These are phyloP conservation scores for Cyprinella venusta DNA, from an alignment of 2,797 vertebrate genomes.

Conservation along the genomic window DNA sequence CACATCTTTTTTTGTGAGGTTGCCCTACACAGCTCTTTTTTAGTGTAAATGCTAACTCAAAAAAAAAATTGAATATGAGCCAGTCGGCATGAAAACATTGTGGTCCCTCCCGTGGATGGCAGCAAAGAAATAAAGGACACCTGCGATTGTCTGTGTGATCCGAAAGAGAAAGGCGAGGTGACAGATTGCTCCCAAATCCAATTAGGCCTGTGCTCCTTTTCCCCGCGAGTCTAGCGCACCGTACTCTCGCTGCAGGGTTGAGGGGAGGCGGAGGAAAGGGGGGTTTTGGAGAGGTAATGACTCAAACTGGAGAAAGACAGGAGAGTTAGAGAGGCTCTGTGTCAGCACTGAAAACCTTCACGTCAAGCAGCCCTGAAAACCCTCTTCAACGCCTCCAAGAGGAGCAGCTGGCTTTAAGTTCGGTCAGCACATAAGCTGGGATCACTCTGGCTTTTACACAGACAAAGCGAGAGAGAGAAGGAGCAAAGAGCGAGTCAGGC, in stretches of 20 bases:
- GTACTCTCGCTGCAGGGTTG: conserved; percentile 15
- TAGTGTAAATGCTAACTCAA: not conserved
- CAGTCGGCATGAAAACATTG: not conserved
- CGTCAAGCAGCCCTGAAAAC: conserved; percentile 41
- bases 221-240: conserved; percentile 27
- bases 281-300: conserved; percentile 45
- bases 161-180: conserved; percentile 25
- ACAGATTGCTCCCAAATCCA: conserved; percentile 54
- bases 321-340: conserved; percentile 42
- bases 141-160: conserved; percentile 36
- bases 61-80: not conserved
- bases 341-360: conserved; percentile 47
- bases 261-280: conserved; percentile 1
- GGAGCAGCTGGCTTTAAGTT: conserved; percentile 45
- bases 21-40: conserved; percentile 8
- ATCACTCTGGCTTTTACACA: conserved; percentile 40
- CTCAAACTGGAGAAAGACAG: conserved; percentile 46
- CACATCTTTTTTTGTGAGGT: not conserved
- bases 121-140: conserved; percentile 36
- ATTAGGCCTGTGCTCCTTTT: conserved; percentile 52
- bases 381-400: conserved; percentile 41
- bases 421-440: conserved; percentile 40
- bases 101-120: not conserved
- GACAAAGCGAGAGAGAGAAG: conserved; percentile 20
- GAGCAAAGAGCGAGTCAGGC: conserved; percentile 22